These are phyloP conservation scores for Lysandra coridon DNA, from an alignment of 2,888 invertebrate species.

Conservation along the genomic window DNA sequence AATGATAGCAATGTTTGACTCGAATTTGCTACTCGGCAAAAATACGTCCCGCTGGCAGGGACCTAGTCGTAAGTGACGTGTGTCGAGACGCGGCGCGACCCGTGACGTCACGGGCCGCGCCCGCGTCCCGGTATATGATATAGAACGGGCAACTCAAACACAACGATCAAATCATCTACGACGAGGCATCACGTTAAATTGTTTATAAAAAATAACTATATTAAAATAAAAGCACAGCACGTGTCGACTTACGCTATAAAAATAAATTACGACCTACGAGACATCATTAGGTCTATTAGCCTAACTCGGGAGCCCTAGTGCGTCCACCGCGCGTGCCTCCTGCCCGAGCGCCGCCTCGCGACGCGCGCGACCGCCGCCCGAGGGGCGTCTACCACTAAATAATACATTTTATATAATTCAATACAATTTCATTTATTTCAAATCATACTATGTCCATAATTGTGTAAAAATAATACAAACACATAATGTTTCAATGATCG, in stretches of 20 bases:
- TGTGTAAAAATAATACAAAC: background rate
- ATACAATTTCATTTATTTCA: background rate
- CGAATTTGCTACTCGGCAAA: conserved; percentile 79
- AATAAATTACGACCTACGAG: conserved; percentile 71
- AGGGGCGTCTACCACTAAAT: background rate
- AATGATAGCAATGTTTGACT: conserved; percentile 80
- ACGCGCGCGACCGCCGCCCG: background rate
- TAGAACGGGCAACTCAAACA: conserved; percentile 69
- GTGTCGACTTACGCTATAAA: conserved; percentile 77
- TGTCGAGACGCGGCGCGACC: background rate
- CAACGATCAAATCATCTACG: conserved; percentile 32
- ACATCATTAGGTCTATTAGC: conserved; percentile 63
- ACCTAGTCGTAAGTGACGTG: conserved; percentile 68
- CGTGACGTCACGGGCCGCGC: background rate
- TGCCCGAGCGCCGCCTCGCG: background rate
- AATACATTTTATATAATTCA: conserved; percentile 8
- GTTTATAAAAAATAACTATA: conserved; percentile 67
- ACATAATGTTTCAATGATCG: background rate
- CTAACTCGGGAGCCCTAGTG: conserved; percentile 74
- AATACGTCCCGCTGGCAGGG: conserved; percentile 76
- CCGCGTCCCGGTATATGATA: conserved; percentile 49
- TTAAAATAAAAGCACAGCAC: conserved; percentile 81
- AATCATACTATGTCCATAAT: background rate
- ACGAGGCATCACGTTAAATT: conserved; percentile 46
- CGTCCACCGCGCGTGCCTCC: conserved; percentile 36